Percentiles rank a stretch among this genome's conserved stretches.
Evolutionary conservation across 2,113 vertebrate genomes (phyloP).

Genomic region (Sminthopsis crassicaudata): DNA sequence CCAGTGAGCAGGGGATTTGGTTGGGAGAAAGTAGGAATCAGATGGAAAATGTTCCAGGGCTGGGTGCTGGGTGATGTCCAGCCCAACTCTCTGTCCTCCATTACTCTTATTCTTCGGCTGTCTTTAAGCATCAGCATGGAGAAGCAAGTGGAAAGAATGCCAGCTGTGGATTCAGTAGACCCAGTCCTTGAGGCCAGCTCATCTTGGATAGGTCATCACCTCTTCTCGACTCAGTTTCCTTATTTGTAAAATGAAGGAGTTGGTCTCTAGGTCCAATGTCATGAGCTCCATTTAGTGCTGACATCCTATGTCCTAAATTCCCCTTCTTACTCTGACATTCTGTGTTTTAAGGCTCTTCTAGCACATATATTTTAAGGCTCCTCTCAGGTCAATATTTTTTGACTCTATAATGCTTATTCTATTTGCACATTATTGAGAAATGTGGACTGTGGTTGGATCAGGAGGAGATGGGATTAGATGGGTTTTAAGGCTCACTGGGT

Average conservation of each 20-base stretch:
- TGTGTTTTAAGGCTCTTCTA: not conserved
- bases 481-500: not conserved
- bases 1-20: not conserved
- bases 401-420: not conserved
- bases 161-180: not conserved
- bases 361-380: not conserved
- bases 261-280: not conserved
- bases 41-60: not conserved
- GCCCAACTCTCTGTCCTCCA: not conserved
- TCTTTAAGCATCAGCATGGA: not conserved
- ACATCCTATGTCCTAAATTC: not conserved
- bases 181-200: not conserved
- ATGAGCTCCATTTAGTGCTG: not conserved
- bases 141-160: not conserved
- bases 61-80: slow-evolving; percentile 10
- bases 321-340: not conserved
- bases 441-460: not conserved
- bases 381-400: not conserved
- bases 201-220: not conserved
- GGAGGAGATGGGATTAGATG: too few relatives aligned
- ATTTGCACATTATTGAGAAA: not conserved
- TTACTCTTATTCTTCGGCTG: not conserved
- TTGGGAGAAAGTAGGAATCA: slow-evolving; percentile 39
- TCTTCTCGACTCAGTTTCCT: not conserved
- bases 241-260: not conserved